phyloP scores from a whole-genome alignment of 1,140 invertebrate genomes.

The Caerostris darwini region DNA sequence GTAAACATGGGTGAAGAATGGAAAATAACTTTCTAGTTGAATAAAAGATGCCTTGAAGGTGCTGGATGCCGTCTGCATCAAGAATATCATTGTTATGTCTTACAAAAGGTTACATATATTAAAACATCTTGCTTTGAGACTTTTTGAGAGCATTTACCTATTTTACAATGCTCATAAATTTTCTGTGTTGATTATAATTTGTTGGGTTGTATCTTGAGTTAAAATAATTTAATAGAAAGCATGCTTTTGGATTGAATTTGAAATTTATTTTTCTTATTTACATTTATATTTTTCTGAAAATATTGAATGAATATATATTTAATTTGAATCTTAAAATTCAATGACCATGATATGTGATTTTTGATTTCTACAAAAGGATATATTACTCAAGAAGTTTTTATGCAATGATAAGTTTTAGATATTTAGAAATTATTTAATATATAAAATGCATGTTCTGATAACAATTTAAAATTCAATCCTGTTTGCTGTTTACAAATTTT shows the following conservation, averaged over 20 bases:
- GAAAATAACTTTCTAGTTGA: slow-evolving; percentile 85
- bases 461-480: too few species aligned
- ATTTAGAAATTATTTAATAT: too few species aligned
- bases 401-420: too few species aligned
- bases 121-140: neutral
- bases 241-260: neutral
- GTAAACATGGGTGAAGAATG: slow-evolving; percentile 91
- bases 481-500: too few species aligned
- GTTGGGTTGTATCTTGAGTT: neutral
- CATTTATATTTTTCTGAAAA: too few species aligned
- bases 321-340: too few species aligned
- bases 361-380: too few species aligned
- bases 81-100: slow-evolving; percentile 12
- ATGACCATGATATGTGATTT: too few species aligned
- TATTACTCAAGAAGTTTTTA: too few species aligned
- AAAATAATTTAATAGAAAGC: neutral
- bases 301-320: too few species aligned
- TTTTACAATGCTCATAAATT: neutral
- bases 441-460: too few species aligned
- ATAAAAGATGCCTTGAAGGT: neutral
- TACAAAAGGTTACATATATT: neutral
- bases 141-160: neutral
- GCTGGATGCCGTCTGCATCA: slow-evolving; percentile 43
- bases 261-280: too few species aligned
- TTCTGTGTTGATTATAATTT: neutral